phyloP scores from a whole-genome alignment of 1,140 invertebrate genomes.

The Nephotettix cincticeps region DNA sequence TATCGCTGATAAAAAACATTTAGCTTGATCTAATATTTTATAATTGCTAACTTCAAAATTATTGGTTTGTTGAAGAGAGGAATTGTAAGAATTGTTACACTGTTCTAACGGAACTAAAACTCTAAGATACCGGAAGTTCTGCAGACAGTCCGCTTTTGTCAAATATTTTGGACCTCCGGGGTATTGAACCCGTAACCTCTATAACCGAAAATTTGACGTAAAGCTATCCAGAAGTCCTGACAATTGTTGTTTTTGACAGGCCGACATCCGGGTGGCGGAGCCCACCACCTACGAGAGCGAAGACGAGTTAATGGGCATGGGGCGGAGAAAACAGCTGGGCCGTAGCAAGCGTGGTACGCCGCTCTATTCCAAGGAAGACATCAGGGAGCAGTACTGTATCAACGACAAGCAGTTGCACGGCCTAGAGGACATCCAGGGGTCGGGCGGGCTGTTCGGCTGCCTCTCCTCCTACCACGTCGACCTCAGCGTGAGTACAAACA shows the following conservation, averaged over 20 bases:
- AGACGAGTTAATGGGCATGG: constrained; percentile 65
- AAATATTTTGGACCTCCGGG: no score
- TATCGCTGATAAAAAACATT: no score
- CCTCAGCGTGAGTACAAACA: neutral
- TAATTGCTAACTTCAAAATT: no score
- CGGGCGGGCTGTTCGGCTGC: constrained; percentile 79
- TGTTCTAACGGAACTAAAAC: no score
- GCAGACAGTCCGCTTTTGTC: no score
- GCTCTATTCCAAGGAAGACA: constrained; percentile 86
- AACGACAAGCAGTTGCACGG: constrained; percentile 84
- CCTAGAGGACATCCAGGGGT: constrained; percentile 68
- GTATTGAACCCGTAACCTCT: no score
- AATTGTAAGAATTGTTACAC: no score
- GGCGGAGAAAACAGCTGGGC: constrained; percentile 55
- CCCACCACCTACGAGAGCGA: constrained; percentile 66
- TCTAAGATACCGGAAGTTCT: no score
- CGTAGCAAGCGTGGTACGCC: constrained; percentile 57
- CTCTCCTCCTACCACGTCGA: constrained; percentile 68
- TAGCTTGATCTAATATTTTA: no score
- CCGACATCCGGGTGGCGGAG: constrained; percentile 62
- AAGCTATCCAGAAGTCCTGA: no score
- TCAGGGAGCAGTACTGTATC: constrained; percentile 89
- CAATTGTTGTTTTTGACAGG: constrained; percentile 48
- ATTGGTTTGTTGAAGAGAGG: no score
- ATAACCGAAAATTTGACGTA: no score